These are phyloP conservation scores for Sebastes umbrosus DNA, from an alignment of 2,797 vertebrate genomes.

Conservation along the genomic window DNA sequence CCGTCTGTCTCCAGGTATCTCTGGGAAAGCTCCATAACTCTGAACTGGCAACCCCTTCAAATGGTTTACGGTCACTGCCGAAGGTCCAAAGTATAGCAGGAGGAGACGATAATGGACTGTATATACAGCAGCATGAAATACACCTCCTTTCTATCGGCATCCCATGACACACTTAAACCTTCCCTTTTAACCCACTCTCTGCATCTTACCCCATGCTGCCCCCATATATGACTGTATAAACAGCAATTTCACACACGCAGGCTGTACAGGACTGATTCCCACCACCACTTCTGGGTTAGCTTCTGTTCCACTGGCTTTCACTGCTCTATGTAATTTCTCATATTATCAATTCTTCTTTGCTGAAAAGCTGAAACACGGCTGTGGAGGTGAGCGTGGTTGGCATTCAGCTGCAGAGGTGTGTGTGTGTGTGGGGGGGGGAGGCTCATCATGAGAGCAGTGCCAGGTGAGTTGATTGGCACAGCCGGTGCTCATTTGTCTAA, in stretches of 20 bases:
- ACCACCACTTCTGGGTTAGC: neutral
- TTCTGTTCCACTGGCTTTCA: constrained; percentile 5
- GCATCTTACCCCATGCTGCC: neutral
- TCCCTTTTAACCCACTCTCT: neutral
- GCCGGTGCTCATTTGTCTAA: too few relatives aligned
- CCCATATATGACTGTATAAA: constrained; percentile 12
- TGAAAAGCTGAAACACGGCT: neutral
- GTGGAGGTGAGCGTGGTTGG: too few relatives aligned
- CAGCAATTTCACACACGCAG: neutral
- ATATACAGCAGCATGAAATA: constrained; percentile 6
- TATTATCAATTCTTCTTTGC: neutral
- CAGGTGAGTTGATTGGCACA: too few relatives aligned
- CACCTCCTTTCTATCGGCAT: neutral
- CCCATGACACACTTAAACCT: constrained; percentile 2
- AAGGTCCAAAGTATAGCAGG: constrained; percentile 8
- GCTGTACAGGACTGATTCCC: neutral
- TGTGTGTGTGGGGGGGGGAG: too few relatives aligned
- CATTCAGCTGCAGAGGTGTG: too few relatives aligned
- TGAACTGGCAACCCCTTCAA: neutral
- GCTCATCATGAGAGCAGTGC: too few relatives aligned
- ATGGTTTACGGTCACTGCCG: constrained; percentile 25
- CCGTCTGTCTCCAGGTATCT: constrained; percentile 25
- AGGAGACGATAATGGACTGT: constrained; percentile 9
- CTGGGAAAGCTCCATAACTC: constrained; percentile 30
- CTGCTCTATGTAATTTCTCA: neutral